Evolutionary conservation across 2,888 invertebrate genomes (phyloP).

Genomic region (Amphipyra tragopoginis): DNA sequence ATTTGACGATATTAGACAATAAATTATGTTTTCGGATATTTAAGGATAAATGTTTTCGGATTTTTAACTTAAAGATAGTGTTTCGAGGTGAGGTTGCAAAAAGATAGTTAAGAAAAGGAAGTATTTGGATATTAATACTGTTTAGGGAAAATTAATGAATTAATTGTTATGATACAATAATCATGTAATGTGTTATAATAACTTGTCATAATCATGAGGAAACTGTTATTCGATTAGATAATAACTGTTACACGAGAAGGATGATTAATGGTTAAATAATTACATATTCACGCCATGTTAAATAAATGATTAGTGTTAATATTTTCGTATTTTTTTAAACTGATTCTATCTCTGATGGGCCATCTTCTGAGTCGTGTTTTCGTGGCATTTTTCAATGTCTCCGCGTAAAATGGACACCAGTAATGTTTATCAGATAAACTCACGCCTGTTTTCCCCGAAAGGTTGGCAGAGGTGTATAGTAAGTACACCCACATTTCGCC

Average conservation of each 20-base stretch:
- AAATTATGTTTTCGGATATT: conserved; percentile 35
- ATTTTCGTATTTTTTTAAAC: no score
- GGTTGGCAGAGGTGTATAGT: no score
- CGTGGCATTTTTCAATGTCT: no score
- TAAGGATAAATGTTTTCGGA: conserved; percentile 12
- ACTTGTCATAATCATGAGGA: conserved; percentile 5
- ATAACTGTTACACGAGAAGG: background rate
- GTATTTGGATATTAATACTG: conserved; percentile 1
- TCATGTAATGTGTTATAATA: conserved; percentile 4
- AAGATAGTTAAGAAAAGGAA: conserved; percentile 13
- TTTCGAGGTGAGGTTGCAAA: conserved; percentile 16
- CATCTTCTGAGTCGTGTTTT: no score
- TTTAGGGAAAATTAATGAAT: background rate
- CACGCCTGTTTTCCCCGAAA: no score
- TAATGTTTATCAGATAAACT: no score
- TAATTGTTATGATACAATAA: background rate
- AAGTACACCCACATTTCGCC: no score
- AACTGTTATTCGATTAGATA: conserved; percentile 8
- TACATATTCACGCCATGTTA: background rate
- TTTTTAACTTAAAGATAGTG: conserved; percentile 30
- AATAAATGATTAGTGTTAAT: no score
- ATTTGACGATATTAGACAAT: conserved; percentile 31
- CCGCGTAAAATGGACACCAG: no score
- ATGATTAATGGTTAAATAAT: conserved; percentile 18
- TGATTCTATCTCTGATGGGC: no score